phyloP scores from a whole-genome alignment of 2,113 vertebrate species.

The Syrrhaptes paradoxus region DNA sequence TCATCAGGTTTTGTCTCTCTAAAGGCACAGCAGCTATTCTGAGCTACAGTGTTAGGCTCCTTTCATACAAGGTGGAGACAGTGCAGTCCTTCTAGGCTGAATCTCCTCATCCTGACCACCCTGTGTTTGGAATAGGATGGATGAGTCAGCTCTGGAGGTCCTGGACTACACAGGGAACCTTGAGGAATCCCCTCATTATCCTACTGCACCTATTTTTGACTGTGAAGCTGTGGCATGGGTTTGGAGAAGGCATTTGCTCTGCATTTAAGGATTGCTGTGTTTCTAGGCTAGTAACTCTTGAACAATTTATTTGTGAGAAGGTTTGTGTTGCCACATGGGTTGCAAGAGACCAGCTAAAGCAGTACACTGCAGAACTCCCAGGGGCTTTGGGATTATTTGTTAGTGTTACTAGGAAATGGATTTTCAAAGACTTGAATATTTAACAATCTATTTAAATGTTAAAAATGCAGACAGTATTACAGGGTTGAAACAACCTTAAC shows the following conservation, averaged over 20 bases:
- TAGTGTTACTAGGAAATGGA: not conserved
- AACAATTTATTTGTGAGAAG: not conserved
- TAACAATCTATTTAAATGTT: conserved; percentile 32
- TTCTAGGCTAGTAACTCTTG: not conserved
- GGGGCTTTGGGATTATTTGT: conserved; percentile 14
- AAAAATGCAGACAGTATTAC: conserved; percentile 13
- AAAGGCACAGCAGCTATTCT: not conserved
- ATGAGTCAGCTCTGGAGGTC: not conserved
- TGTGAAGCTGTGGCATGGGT: not conserved
- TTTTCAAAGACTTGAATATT: conserved; percentile 49
- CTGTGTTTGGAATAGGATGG: not conserved
- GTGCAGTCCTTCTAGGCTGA: not conserved
- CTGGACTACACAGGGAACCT: not conserved
- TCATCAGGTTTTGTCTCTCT: not conserved
- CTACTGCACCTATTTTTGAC: not conserved
- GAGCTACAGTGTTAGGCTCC: not conserved
- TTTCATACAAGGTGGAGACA: not conserved
- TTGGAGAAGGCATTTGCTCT: not conserved
- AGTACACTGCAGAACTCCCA: not conserved
- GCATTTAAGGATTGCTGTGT: not conserved
- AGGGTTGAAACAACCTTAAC: not conserved
- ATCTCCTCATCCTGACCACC: not conserved
- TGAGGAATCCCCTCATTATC: not conserved
- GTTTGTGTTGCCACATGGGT: not conserved
- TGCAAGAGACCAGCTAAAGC: not conserved